Conservation (phyloP, 2,888 invertebrate genomes). For the Hypena proboscidalis region DNA sequence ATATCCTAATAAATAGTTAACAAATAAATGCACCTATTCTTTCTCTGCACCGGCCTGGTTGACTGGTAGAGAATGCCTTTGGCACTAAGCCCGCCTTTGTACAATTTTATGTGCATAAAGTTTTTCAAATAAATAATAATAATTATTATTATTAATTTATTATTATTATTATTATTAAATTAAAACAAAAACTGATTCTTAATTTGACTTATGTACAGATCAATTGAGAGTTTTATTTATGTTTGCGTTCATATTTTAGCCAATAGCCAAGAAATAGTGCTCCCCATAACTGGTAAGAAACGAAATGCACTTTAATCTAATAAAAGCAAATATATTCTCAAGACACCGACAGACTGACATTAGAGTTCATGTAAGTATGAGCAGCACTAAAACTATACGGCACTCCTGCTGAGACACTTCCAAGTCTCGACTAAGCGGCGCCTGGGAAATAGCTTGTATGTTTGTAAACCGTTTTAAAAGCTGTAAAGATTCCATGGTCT, state of each 20-base stretch:
- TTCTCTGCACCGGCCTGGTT: too few relatives aligned
- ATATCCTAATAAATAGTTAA: too few relatives aligned
- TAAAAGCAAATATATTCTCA: not conserved
- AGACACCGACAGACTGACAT: slow-evolving; percentile 2
- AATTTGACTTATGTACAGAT: too few relatives aligned
- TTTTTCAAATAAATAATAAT: too few relatives aligned
- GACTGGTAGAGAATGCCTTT: too few relatives aligned
- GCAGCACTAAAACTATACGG: slow-evolving; percentile 21
- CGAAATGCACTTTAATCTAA: not conserved
- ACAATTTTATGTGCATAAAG: too few relatives aligned
- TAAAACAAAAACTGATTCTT: too few relatives aligned
- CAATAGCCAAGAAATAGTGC: slow-evolving; percentile 37
- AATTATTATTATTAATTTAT: too few relatives aligned
- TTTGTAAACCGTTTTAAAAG: slow-evolving; percentile 28
- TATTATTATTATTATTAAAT: too few relatives aligned
- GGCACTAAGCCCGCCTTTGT: too few relatives aligned
- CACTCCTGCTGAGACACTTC: slow-evolving; percentile 34
- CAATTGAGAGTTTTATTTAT: too few relatives aligned
- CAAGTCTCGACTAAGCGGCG: slow-evolving; percentile 39
- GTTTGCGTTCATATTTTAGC: slow-evolving; percentile 27
- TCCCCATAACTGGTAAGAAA: slow-evolving; percentile 4
- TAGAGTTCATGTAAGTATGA: slow-evolving; percentile 21
- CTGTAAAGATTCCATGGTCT: slow-evolving; percentile 8
- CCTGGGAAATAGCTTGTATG: slow-evolving; percentile 17
- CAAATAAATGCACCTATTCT: too few relatives aligned